These are phyloP conservation scores for Tethya wilhelma DNA, from an alignment of 37 sponge, comb jelly and placozoan genomes.

Conservation along the genomic window DNA sequence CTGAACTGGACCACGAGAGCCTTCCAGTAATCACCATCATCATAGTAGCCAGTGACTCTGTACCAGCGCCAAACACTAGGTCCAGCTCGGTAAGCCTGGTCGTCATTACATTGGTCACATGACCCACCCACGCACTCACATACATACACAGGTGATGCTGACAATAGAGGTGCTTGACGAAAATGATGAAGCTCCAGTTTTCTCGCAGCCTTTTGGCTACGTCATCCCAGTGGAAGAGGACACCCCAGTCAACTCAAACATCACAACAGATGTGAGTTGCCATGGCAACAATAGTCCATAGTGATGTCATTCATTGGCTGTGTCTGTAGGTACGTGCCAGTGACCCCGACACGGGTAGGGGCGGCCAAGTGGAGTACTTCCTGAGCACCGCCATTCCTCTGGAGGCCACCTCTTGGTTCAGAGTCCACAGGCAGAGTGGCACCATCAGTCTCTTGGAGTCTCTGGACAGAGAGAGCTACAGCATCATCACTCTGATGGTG, in stretches of 20 bases:
- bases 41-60: constrained; percentile 37
- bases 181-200: constrained; percentile 44
- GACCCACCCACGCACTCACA: neutral
- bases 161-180: constrained; percentile 17
- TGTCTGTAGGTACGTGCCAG: constrained; percentile 23
- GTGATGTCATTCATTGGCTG: neutral
- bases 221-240: constrained; percentile 13
- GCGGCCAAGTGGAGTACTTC: constrained; percentile 28
- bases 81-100: constrained; percentile 9
- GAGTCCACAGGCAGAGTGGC: constrained; percentile 9
- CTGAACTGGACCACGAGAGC: constrained; percentile 31
- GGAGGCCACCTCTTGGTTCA: neutral
- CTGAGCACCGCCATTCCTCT: constrained; percentile 29
- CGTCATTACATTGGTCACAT: no score
- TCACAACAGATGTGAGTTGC: constrained; percentile 1
- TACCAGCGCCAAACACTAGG: neutral
- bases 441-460: constrained; percentile 9
- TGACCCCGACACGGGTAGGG: constrained; percentile 35
- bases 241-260: neutral
- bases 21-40: neutral
- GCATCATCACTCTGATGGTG: constrained; percentile 23
- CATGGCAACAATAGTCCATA: neutral
- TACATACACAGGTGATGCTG: neutral
- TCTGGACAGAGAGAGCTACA: constrained; percentile 33
- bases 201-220: constrained; percentile 36